Percentiles rank a stretch among this genome's conserved stretches.
These are phyloP conservation scores for Eutolmus rufibarbis DNA, from an alignment of 2,888 invertebrate genomes.

Conservation along the genomic window DNA sequence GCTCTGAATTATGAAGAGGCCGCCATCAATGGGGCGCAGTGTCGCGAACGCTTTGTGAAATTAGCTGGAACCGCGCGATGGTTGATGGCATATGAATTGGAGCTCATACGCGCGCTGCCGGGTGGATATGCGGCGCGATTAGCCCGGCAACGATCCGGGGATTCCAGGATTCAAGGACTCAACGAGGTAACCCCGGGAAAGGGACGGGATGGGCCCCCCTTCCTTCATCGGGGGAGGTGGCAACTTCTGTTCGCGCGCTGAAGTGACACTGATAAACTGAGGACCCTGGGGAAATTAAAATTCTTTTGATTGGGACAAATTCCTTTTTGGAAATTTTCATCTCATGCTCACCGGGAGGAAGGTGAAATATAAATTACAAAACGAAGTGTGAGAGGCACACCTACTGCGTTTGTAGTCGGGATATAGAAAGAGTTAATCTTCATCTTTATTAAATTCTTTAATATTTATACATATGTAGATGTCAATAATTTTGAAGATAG, in stretches of 20 bases:
- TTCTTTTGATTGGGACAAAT: conserved; percentile 30
- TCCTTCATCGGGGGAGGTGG: neutral
- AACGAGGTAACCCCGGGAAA: neutral
- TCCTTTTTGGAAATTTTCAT: neutral
- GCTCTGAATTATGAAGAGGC: conserved; percentile 37
- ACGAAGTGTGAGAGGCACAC: neutral
- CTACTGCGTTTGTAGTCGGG: neutral
- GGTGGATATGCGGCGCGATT: neutral
- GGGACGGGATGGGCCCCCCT: neutral
- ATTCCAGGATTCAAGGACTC: neutral
- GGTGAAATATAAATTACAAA: neutral
- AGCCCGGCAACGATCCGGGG: neutral
- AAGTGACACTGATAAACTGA: conserved; percentile 33
- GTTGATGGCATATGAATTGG: neutral
- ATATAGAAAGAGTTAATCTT: neutral
- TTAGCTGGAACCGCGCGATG: conserved; percentile 31
- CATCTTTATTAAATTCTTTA: neutral
- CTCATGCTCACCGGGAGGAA: neutral
- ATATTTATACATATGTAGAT: no score
- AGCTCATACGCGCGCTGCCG: neutral
- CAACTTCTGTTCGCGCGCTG: neutral
- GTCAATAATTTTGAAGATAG: neutral
- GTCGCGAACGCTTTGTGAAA: conserved; percentile 35
- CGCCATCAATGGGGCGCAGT: conserved; percentile 31
- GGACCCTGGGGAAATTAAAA: conserved; percentile 37